Base-by-base conservation (phyloP, 2,113 vertebrate genomes). In the Tragelaphus buxtoni region DNA sequence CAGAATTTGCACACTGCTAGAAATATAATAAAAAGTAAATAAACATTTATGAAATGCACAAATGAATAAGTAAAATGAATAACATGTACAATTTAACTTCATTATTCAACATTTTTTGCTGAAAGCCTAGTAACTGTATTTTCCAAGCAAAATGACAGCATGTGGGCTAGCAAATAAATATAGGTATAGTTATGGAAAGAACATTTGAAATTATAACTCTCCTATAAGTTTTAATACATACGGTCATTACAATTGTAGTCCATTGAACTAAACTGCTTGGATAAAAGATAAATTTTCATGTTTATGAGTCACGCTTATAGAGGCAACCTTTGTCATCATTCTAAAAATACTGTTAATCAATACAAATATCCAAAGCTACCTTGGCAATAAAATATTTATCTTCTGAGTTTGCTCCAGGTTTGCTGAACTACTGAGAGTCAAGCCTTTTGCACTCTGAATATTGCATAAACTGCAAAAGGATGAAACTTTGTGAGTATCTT, bases 401-500 rank as follows among this genome's bases (percentile, higher is more conserved):
- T 4, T 96, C 39, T 95, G 60, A n/a, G 76, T 94, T 96, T 95
- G 16, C 28, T 97, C 14, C 77, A 96, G 91, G 82, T 92, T 96
- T 80, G 60, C 81, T 53, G 11, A 81, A 95, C 24, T 83, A 56
- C n/a, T 83, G 53, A 95, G 51, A 90, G 77, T 18, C 42, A 92
- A 30, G 49, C 17, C 60, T 63, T 47, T 88, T 91, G 18, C 3
- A 45, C 22, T 94, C 74, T 84, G 6, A 30, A 97, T 32, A 76
- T 4, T 47, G 10, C 18, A 39, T 72, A 87, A 92, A 90, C 39
- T 80, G 13, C 77, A 63, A 49, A 79, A 90, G 9, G 13, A 96
- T 92, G 92, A 81, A 96, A 96, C 88, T 90, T 47, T 80, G 95
- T 97, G 22, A 97, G 96, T 94, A 96, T 80, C n/a, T 89, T 88